Evolutionary conservation across 64 coral and sea anemone species (phyloP).

Genomic region (Montipora capricornis): DNA sequence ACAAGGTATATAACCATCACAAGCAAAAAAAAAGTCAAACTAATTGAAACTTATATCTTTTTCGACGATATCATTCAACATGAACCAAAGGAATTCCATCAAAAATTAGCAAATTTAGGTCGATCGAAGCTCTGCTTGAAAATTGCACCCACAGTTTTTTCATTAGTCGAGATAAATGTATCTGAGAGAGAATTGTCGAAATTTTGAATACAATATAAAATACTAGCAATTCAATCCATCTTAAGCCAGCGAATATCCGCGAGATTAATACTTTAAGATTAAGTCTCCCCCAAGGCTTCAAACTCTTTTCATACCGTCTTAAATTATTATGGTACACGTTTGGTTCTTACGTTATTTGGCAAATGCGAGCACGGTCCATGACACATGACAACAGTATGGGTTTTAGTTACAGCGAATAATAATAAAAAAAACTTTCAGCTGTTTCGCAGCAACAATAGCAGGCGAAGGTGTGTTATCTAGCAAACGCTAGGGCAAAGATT

Average conservation of each 20-base stretch:
- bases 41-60: not conserved
- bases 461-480: not conserved
- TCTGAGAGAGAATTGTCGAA: not conserved
- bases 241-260: not conserved
- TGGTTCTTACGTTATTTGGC: not conserved
- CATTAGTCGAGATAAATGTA: too few relatives aligned
- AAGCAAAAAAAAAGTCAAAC: not conserved
- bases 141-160: too few relatives aligned
- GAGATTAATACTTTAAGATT: constrained; percentile 9
- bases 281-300: not conserved
- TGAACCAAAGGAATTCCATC: not conserved
- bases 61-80: not conserved
- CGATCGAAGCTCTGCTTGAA: not conserved
- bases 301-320: not conserved
- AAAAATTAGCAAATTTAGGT: too few relatives aligned
- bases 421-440: not conserved
- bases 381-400: not conserved
- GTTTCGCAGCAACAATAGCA: not conserved
- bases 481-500: not conserved
- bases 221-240: not conserved
- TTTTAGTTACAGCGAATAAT: not conserved
- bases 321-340: not conserved
- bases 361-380: not conserved
- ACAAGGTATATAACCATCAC: too few relatives aligned
- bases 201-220: not conserved